These are phyloP conservation scores for Athalia cordata DNA, from an alignment of 2,888 invertebrate species.

Conservation along the genomic window DNA sequence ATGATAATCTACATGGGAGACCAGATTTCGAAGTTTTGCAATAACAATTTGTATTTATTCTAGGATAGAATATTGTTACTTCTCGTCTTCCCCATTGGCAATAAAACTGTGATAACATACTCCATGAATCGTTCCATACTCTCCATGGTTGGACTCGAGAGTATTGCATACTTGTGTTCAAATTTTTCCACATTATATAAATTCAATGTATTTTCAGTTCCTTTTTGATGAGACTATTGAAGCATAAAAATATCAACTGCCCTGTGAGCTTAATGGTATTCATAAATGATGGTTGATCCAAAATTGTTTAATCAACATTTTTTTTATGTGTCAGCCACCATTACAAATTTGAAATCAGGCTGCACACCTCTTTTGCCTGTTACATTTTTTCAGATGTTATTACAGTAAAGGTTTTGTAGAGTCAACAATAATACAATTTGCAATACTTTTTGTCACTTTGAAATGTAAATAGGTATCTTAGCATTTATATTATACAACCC, in stretches of 20 bases:
- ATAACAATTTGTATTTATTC: slow-evolving; percentile 13
- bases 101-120: slow-evolving; percentile 20
- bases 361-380: too few relatives aligned
- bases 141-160: too few relatives aligned
- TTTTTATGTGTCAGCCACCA: too few relatives aligned
- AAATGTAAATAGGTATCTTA: slow-evolving; percentile 27
- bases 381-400: too few relatives aligned
- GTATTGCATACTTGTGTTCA: neutral
- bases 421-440: too few relatives aligned
- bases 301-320: too few relatives aligned
- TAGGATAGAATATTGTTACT: neutral
- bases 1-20: neutral
- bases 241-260: neutral
- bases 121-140: neutral
- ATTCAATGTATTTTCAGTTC: neutral
- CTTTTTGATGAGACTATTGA: neutral
- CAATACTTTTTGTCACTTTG: neutral
- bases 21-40: neutral
- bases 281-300: too few relatives aligned
- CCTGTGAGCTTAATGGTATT: too few relatives aligned
- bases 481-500: slow-evolving; percentile 28
- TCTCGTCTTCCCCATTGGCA: slow-evolving; percentile 26
- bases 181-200: neutral
- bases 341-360: too few relatives aligned
- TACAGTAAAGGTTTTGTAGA: too few relatives aligned